Evolutionary conservation across 2,888 invertebrate genomes (phyloP).

Genomic region (Chydorus sphaericus): DNA sequence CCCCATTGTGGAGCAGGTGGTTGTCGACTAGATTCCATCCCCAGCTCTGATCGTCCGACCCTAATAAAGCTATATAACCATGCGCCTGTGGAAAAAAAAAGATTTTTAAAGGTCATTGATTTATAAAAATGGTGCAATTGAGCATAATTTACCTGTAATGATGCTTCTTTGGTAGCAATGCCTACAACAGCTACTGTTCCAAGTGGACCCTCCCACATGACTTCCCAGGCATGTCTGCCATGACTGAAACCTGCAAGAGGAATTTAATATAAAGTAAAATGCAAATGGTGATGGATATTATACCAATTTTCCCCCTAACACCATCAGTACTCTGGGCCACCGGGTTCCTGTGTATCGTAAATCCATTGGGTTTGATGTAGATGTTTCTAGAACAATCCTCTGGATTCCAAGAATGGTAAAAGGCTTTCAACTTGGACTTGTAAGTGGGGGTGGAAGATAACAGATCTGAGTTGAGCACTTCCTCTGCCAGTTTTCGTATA

Average conservation of each 20-base stretch:
- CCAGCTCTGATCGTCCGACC: constrained; percentile 95
- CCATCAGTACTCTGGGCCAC: constrained; percentile 98
- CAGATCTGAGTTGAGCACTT: constrained; percentile 76
- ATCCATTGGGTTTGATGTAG: constrained; percentile 90
- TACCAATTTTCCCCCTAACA: constrained; percentile 65
- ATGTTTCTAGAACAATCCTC: constrained; percentile 94
- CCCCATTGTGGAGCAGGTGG: constrained; percentile 88
- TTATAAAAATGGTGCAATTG: constrained; percentile 29
- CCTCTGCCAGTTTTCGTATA: constrained; percentile 69
- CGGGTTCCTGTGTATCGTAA: constrained; percentile 93
- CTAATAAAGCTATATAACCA: constrained; percentile 87
- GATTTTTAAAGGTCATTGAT: background rate
- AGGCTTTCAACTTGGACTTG: constrained; percentile 85
- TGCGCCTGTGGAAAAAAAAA: constrained; percentile 57
- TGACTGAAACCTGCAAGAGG: constrained; percentile 51
- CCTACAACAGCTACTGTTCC: constrained; percentile 97
- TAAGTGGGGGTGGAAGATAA: constrained; percentile 74
- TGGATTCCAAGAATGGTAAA: constrained; percentile 92
- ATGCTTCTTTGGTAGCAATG: constrained; percentile 84
- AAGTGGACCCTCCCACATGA: constrained; percentile 95
- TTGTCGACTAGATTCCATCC: constrained; percentile 99
- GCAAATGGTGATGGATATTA: constrained; percentile 14
- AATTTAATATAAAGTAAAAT: constrained; percentile 15
- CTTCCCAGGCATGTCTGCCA: constrained; percentile 94
- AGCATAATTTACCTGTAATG: constrained; percentile 25